Conservation (phyloP, 2,888 invertebrate species). For the Oithona nana region DNA sequence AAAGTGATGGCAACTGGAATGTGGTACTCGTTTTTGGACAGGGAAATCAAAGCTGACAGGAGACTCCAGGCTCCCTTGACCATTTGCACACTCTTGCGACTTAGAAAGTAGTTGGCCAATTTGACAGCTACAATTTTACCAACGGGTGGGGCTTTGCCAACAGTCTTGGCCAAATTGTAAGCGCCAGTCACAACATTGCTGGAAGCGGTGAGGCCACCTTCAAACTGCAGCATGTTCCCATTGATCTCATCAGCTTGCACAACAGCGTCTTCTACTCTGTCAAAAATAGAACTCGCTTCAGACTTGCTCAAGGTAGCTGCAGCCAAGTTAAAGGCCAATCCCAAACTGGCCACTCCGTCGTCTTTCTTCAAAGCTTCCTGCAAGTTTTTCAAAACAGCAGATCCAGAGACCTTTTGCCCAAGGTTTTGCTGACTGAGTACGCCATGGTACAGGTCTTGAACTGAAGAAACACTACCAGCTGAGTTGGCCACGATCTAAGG, state of each 20-base stretch:
- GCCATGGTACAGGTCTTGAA: slow-evolving; percentile 50
- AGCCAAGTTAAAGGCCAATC: slow-evolving; percentile 64
- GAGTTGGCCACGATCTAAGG: not conserved
- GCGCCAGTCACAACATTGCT: slow-evolving; percentile 42
- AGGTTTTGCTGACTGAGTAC: slow-evolving; percentile 46
- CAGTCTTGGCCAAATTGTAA: slow-evolving; percentile 40
- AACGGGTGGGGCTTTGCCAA: slow-evolving; percentile 47
- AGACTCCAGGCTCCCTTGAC: slow-evolving; percentile 62
- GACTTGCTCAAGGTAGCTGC: slow-evolving; percentile 36
- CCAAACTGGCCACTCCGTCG: slow-evolving; percentile 56
- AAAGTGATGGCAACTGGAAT: slow-evolving; percentile 68
- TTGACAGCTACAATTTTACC: slow-evolving; percentile 60
- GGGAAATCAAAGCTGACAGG: slow-evolving; percentile 50
- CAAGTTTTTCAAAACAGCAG: slow-evolving; percentile 49
- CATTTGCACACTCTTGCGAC: slow-evolving; percentile 68
- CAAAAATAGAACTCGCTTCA: slow-evolving; percentile 40
- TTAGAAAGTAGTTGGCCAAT: slow-evolving; percentile 71
- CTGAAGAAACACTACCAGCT: not conserved
- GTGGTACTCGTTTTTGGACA: slow-evolving; percentile 48
- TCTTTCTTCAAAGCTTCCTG: slow-evolving; percentile 63
- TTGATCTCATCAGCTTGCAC: slow-evolving; percentile 90
- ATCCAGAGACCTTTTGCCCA: slow-evolving; percentile 42
- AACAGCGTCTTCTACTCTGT: slow-evolving; percentile 73
- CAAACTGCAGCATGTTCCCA: slow-evolving; percentile 68
- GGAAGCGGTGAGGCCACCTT: slow-evolving; percentile 34